Conservation (phyloP, 2,888 invertebrate species). For the Pecten maximus region DNA sequence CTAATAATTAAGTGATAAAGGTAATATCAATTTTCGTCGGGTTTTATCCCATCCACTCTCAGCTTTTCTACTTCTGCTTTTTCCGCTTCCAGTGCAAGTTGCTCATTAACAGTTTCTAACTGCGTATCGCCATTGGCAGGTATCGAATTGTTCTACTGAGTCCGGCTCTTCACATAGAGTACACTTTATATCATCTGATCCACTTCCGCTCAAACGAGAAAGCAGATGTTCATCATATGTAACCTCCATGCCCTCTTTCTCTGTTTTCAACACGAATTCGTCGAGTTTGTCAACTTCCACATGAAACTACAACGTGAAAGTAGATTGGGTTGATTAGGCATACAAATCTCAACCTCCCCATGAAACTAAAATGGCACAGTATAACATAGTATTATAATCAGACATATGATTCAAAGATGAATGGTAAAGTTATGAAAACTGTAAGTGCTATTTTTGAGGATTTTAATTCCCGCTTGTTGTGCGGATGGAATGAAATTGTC, state of each 20-base stretch:
- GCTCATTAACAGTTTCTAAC: background rate
- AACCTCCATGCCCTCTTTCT: background rate
- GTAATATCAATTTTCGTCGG: background rate
- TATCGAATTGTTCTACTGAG: background rate
- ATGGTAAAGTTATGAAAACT: too few species aligned
- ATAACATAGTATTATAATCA: too few species aligned
- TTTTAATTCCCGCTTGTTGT: too few species aligned
- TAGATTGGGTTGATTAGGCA: too few species aligned
- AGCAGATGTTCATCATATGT: background rate
- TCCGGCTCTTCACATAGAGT: background rate
- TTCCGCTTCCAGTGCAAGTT: background rate
- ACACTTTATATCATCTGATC: background rate
- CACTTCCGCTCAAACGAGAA: background rate
- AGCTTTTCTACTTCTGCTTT: background rate
- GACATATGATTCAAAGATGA: too few species aligned
- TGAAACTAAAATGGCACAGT: too few species aligned
- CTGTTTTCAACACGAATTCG: slow-evolving; percentile 20
- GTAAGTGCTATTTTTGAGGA: too few species aligned
- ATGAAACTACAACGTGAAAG: background rate
- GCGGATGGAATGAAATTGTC: too few species aligned
- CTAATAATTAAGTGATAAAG: background rate
- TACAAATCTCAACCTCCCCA: too few species aligned
- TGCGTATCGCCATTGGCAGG: background rate
- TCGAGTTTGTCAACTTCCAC: background rate
- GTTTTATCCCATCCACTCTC: background rate